Evolutionary conservation across 2,113 vertebrate genomes (phyloP).

Genomic region (Tursiops truncatus): DNA sequence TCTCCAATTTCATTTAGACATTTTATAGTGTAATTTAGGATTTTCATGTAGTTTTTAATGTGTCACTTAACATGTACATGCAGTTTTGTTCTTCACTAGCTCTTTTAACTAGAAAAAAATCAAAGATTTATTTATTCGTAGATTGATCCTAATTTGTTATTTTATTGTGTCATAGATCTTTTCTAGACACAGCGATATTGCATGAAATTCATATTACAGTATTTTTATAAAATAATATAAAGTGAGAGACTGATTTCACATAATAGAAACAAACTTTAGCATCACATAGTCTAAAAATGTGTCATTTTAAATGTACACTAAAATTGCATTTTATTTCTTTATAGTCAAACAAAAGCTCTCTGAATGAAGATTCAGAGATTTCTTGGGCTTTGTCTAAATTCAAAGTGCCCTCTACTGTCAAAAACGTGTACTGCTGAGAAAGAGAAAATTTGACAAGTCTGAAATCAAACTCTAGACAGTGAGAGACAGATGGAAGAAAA

Average conservation of each 20-base stretch:
- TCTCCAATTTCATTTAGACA: slow-evolving; percentile 40
- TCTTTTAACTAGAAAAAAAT: slow-evolving; percentile 44
- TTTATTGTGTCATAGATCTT: not conserved
- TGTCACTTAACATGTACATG: not conserved
- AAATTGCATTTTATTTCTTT: slow-evolving; percentile 73
- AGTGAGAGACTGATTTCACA: not conserved
- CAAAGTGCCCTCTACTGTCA: slow-evolving; percentile 89
- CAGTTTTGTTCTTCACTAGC: not conserved
- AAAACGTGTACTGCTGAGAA: slow-evolving; percentile 76
- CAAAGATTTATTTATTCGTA: slow-evolving; percentile 26
- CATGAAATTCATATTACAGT: not conserved
- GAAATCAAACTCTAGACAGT: slow-evolving; percentile 57
- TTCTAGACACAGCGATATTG: slow-evolving; percentile 10
- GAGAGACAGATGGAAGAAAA: slow-evolving; percentile 51
- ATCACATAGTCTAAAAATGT: not conserved
- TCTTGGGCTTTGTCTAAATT: slow-evolving; percentile 85
- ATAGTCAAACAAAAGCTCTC: slow-evolving; percentile 84
- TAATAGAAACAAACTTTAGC: slow-evolving; percentile 36
- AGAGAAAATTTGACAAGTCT: not conserved
- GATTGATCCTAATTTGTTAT: slow-evolving; percentile 34
- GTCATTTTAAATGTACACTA: slow-evolving; percentile 51
- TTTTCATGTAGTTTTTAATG: not conserved
- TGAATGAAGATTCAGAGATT: slow-evolving; percentile 77
- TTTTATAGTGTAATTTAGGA: not conserved
- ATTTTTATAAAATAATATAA: slow-evolving; percentile 46